Percentiles rank a stretch among this genome's conserved stretches.
These are phyloP conservation scores for Dermolepida albohirtum DNA, from an alignment of 2,888 invertebrate genomes.

Conservation along the genomic window DNA sequence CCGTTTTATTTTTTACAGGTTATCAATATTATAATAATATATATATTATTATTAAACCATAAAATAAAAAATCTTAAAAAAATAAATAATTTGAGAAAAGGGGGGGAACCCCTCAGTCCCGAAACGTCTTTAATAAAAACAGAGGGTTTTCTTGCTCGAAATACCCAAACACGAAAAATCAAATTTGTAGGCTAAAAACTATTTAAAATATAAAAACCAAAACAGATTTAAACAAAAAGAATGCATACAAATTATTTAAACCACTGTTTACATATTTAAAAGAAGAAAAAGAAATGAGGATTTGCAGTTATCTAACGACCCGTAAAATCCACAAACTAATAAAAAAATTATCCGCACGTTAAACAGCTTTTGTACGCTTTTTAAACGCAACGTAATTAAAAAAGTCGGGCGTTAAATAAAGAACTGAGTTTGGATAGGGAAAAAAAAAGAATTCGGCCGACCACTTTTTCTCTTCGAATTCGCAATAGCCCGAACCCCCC, in stretches of 20 bases:
- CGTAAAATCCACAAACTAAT: too few relatives aligned
- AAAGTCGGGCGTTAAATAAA: conserved; percentile 11
- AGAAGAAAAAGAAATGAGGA: not conserved
- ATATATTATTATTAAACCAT: too few relatives aligned
- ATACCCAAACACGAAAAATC: too few relatives aligned
- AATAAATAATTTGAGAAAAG: too few relatives aligned
- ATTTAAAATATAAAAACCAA: conserved; percentile 25
- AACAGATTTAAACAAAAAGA: too few relatives aligned
- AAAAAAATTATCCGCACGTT: not conserved
- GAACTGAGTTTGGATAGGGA: not conserved
- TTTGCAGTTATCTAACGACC: not conserved
- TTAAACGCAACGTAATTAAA: conserved; percentile 22
- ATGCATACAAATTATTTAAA: conserved; percentile 8
- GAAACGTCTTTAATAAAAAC: too few relatives aligned
- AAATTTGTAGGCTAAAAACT: too few relatives aligned
- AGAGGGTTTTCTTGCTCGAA: too few relatives aligned
- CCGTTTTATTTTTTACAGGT: too few relatives aligned
- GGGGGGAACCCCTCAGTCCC: too few relatives aligned
- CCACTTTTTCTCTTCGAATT: conserved; percentile 14
- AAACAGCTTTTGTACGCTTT: conserved; percentile 7
- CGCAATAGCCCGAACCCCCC: not conserved
- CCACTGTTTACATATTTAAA: not conserved
- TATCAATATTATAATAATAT: too few relatives aligned
- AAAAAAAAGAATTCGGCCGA: not conserved
- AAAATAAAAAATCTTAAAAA: too few relatives aligned